Percentiles rank a stretch among this genome's conserved stretches.
Conservation (phyloP, 1,140 invertebrate genomes). For the Ectropis grisescens region DNA sequence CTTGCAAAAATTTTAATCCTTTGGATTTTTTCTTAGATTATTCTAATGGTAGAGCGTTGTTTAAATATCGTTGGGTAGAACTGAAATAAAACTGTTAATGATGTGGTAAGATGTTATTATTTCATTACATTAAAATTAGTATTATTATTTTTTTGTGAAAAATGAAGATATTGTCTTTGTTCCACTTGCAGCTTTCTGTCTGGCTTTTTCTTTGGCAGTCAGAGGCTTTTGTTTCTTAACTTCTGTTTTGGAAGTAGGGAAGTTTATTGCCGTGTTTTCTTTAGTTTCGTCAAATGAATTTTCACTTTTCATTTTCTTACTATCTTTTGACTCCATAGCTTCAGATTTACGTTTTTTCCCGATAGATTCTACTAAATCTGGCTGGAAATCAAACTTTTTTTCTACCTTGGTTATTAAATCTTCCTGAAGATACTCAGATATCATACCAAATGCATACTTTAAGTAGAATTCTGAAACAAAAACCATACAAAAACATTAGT, state of each 20-base stretch:
- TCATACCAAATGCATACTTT: constrained; percentile 77
- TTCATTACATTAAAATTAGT: neutral
- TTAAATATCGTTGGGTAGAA: too few species aligned
- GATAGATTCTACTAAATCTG: constrained; percentile 62
- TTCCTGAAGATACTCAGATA: constrained; percentile 78
- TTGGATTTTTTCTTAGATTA: too few species aligned
- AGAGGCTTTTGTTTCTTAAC: constrained; percentile 35
- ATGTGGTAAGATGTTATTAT: too few species aligned
- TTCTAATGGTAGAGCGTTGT: too few species aligned
- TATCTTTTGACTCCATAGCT: constrained; percentile 22
- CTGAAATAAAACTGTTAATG: too few species aligned
- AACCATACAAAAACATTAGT: too few species aligned
- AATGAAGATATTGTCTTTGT: constrained; percentile 82
- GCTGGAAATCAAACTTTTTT: constrained; percentile 73
- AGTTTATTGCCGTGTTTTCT: constrained; percentile 7
- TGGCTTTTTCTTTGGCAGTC: constrained; percentile 77
- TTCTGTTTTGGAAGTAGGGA: constrained; percentile 28
- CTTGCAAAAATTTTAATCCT: too few species aligned
- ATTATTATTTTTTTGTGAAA: constrained; percentile 68
- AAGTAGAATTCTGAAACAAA: constrained; percentile 72
- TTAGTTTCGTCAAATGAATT: constrained; percentile 19
- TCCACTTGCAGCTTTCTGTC: constrained; percentile 80
- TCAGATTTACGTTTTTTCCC: constrained; percentile 74
- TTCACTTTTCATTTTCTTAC: constrained; percentile 26
- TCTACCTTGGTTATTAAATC: constrained; percentile 74